Evolutionary conservation across 2,113 vertebrate genomes (phyloP).

Genomic region (Megaleporinus macrocephalus): DNA sequence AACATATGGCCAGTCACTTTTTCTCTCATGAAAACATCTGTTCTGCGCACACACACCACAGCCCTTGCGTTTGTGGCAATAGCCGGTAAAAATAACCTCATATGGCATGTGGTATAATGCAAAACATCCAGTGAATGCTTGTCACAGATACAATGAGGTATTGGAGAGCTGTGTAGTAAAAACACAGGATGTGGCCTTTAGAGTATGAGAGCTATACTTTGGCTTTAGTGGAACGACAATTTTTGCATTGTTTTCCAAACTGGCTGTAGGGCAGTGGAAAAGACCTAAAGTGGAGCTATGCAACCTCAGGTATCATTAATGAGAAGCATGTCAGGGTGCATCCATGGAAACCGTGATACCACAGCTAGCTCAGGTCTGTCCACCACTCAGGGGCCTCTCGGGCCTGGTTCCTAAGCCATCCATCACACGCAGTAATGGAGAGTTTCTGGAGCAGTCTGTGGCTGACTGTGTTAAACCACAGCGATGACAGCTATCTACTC

Average conservation of each 20-base stretch:
- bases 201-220: neutral
- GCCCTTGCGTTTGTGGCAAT: constrained; percentile 41
- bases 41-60: constrained; percentile 30
- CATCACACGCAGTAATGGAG: constrained; percentile 55
- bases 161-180: constrained; percentile 38
- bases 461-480: constrained; percentile 57
- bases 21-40: constrained; percentile 55
- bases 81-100: constrained; percentile 55
- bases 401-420: constrained; percentile 48
- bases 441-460: constrained; percentile 57
- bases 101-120: constrained; percentile 54
- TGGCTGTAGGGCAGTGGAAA: neutral
- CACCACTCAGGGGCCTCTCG: constrained; percentile 32
- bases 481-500: constrained; percentile 58
- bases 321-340: constrained; percentile 27
- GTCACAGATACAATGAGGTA: constrained; percentile 52
- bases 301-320: constrained; percentile 5
- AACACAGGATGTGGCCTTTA: constrained; percentile 39
- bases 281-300: neutral
- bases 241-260: neutral
- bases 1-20: constrained; percentile 40
- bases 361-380: constrained; percentile 18
- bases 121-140: constrained; percentile 46
- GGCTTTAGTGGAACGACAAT: neutral
- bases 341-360: constrained; percentile 3